These are phyloP conservation scores for Rhogogaster chlorosoma DNA, from an alignment of 2,888 invertebrate genomes.

Conservation along the genomic window DNA sequence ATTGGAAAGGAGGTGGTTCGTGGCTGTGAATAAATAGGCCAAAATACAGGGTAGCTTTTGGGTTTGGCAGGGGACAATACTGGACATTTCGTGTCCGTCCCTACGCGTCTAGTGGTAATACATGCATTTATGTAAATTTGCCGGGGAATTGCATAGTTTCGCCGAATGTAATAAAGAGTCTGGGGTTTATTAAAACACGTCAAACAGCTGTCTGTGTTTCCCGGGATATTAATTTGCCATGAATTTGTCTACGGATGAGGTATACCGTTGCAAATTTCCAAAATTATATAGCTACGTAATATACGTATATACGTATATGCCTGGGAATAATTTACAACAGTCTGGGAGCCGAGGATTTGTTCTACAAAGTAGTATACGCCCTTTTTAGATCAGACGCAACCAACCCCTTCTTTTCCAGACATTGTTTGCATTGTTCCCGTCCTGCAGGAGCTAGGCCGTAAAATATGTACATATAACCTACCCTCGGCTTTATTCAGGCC, in stretches of 20 bases:
- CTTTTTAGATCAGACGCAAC: constrained; percentile 34
- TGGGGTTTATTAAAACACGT: constrained; percentile 15
- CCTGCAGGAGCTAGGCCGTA: not conserved
- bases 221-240: not conserved
- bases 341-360: constrained; percentile 6
- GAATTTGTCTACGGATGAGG: not conserved
- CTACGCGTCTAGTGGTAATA: not conserved
- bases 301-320: not conserved
- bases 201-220: not conserved
- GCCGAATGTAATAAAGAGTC: constrained; percentile 7
- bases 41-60: not conserved
- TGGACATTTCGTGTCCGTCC: not conserved
- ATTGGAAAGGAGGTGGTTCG: not conserved
- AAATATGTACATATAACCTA: constrained; percentile 23
- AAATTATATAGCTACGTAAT: not conserved
- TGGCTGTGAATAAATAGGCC: not conserved
- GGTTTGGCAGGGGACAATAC: not conserved
- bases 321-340: not conserved
- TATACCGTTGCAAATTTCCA: not conserved
- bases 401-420: not conserved
- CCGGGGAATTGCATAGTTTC: not conserved
- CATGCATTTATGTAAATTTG: constrained; percentile 29
- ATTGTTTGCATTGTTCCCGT: constrained; percentile 27
- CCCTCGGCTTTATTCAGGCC: constrained; percentile 16
- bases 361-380: constrained; percentile 28